A percentile compares a stretch with the other conserved stretches of the same genome.
phyloP scores from a whole-genome alignment of 2,113 vertebrate species.

The Oncorhynchus kisutch region DNA sequence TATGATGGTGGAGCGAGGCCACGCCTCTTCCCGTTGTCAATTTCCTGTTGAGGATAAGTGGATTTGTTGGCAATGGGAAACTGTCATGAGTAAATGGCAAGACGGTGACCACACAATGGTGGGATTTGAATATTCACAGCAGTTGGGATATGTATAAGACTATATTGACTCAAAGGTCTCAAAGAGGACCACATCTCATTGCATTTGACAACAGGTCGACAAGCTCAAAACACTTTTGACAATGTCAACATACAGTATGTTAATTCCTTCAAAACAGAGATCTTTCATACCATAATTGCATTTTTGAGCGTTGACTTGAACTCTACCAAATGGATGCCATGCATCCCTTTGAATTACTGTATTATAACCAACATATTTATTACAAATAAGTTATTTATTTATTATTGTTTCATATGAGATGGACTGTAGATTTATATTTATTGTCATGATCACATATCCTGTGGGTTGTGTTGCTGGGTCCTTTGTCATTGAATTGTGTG shows the following conservation, averaged over 20 bases:
- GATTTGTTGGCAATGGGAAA: constrained; percentile 5
- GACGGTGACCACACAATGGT: not conserved
- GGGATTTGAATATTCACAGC: no score
- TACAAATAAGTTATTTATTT: constrained; percentile 85
- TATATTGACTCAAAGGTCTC: no score
- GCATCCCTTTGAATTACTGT: constrained; percentile 80
- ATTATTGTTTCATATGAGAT: constrained; percentile 74
- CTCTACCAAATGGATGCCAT: constrained; percentile 74
- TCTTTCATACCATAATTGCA: not conserved
- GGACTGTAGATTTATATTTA: constrained; percentile 75
- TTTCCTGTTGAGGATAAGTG: constrained; percentile 27
- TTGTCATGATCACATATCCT: constrained; percentile 58
- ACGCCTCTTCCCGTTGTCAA: constrained; percentile 14
- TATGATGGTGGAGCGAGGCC: not conserved
- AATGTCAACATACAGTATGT: no score
- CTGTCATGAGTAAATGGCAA: not conserved
- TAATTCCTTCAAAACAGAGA: not conserved
- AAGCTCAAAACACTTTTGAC: not conserved
- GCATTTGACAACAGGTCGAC: no score
- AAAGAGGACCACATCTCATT: no score
- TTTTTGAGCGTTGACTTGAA: constrained; percentile 59
- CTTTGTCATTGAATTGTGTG: constrained; percentile 24
- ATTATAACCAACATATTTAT: constrained; percentile 81
- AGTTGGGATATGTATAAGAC: no score
- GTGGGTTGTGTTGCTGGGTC: constrained; percentile 41